Evolutionary conservation across 2,797 vertebrate genomes (phyloP).

Genomic region (Cichlasoma orientale): DNA sequence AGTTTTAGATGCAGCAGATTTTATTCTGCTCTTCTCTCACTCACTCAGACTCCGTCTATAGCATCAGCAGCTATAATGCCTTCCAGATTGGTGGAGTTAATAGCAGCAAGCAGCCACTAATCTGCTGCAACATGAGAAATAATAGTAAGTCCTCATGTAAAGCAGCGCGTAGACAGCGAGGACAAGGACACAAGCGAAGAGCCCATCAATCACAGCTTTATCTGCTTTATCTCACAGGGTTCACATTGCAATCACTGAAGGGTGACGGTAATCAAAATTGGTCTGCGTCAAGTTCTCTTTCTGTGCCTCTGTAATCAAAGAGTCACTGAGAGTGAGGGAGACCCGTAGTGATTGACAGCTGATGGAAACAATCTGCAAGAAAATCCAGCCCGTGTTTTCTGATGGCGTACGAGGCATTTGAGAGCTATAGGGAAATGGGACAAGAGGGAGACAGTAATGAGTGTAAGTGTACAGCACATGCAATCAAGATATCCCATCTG

Average conservation of each 20-base stretch:
- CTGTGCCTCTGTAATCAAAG: constrained; percentile 20
- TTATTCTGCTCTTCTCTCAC: constrained; percentile 1
- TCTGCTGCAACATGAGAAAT: constrained; percentile 52
- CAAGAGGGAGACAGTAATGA: constrained; percentile 28
- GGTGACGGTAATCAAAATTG: constrained; percentile 39
- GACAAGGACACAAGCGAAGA: not conserved
- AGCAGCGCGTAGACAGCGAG: constrained; percentile 30
- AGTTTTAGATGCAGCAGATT: constrained; percentile 23
- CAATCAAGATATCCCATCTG: not conserved
- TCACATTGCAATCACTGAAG: constrained; percentile 3
- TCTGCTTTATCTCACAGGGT: constrained; percentile 38
- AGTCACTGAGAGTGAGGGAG: constrained; percentile 1
- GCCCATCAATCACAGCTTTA: constrained; percentile 16
- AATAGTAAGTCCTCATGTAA: constrained; percentile 56
- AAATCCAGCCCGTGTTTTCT: constrained; percentile 59
- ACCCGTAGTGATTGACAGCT: constrained; percentile 56
- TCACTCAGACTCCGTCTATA: not conserved
- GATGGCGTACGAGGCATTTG: constrained; percentile 42
- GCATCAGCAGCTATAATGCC: constrained; percentile 13
- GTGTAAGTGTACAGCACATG: not conserved
- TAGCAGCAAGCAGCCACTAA: constrained; percentile 49
- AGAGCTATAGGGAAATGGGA: constrained; percentile 38
- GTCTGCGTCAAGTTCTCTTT: constrained; percentile 44
- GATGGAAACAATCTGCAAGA: constrained; percentile 69
- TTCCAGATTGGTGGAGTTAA: constrained; percentile 28